Evolutionary conservation across 2,797 vertebrate species (phyloP), one percentile per base, ranked within the genome.

Genomic region (Mionectes olivaceus): DNA sequence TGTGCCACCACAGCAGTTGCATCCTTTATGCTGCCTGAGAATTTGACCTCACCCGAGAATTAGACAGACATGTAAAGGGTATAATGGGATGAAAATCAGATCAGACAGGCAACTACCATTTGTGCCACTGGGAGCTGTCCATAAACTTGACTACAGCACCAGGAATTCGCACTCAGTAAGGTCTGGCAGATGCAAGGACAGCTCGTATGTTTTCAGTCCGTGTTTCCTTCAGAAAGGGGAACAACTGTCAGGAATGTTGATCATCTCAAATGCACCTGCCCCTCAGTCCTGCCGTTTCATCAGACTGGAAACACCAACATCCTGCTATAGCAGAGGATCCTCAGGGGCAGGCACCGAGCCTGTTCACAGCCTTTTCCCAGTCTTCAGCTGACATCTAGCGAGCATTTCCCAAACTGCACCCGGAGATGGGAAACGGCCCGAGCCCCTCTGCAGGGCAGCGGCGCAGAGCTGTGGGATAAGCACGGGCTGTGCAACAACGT

Each of bases 351-450:
- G 15, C 5, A 19, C 37, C n/a, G 56, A 27, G 37, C 24, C 39
- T 14, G 64, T 4, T 80, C 49, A 15, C 7, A 25, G 59, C 27
- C 61, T 65, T 89, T 82, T 8, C 43, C 59, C 61, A 39, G 93
- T 73, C 93, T 64, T 35, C 18, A 55, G n/a, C 87, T 97, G 97
- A 97, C 97, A 97, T 67, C 97, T 94, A 96, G 95, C 12, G 97
- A 95, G 61, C 57, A n/a, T 18, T 70, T 89, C 49, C 82, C 49
- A 64, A 69, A 96, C 78, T 96, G 94, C 96, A 95, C 4, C 46
- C 7, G 60, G n/a, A 53, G 27, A 25, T 0, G 19, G 64, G 4
- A 44, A 46, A 3, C 5, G 13, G 22, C 39, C 22, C 0, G 3
- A 57, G 61, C 28, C 23, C 10, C 60, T 46, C 60, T 1, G 63